These are phyloP conservation scores for Mythimna pallens DNA, from an alignment of 2,888 invertebrate species.

Conservation along the genomic window DNA sequence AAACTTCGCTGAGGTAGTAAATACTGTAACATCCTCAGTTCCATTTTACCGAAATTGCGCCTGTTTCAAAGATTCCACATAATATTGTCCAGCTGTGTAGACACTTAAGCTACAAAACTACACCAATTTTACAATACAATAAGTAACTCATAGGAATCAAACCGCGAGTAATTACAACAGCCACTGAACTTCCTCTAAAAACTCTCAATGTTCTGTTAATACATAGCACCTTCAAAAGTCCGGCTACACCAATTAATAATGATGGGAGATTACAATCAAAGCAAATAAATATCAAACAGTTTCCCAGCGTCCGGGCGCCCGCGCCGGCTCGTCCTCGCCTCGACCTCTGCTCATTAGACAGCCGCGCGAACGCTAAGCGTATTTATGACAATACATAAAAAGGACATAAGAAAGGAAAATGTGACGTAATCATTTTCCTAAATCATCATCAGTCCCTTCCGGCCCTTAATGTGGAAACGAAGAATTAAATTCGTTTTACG, in stretches of 20 bases:
- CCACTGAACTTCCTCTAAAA: no score
- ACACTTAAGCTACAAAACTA: no score
- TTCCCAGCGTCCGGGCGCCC: background rate
- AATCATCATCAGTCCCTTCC: constrained; percentile 65
- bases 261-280: constrained; percentile 26
- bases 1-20: no score
- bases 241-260: constrained; percentile 10
- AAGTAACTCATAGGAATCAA: no score
- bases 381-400: constrained; percentile 61
- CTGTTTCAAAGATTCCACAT: no score
- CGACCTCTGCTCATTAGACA: constrained; percentile 45
- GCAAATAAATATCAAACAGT: constrained; percentile 23
- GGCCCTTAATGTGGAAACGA: constrained; percentile 68
- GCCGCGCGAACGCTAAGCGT: constrained; percentile 34
- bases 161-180: no score
- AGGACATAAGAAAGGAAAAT: constrained; percentile 49
- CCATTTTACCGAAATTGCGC: no score
- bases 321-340: background rate
- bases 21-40: no score
- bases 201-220: background rate
- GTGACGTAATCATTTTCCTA: constrained; percentile 64
- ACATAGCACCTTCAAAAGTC: background rate
- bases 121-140: no score
- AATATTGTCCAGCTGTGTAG: no score
- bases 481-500: constrained; percentile 76